Percentiles rank a stretch among this genome's conserved stretches.
Evolutionary conservation across 1,140 invertebrate species (phyloP).

Genomic region (Papilio machaon): DNA sequence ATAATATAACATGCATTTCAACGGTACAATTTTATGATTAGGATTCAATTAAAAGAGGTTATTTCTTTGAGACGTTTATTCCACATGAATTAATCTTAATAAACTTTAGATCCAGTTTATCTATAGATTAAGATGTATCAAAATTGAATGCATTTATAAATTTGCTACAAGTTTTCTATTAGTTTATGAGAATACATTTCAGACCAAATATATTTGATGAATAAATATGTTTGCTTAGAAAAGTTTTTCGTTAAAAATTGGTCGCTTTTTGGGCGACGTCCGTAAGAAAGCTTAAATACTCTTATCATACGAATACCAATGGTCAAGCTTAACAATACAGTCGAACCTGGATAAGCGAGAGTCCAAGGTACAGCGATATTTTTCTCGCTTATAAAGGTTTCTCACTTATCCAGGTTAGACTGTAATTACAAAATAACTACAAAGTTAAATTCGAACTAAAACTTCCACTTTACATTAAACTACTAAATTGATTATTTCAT

Average conservation of each 20-base stretch:
- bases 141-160: slow-evolving; percentile 33
- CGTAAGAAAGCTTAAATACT: background rate
- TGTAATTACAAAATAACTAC: slow-evolving; percentile 15
- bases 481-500: slow-evolving; percentile 15
- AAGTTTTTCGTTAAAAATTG: background rate
- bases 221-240: background rate
- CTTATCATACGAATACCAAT: slow-evolving; percentile 2
- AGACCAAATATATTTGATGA: slow-evolving; percentile 11
- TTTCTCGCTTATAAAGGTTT: no score
- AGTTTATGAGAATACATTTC: slow-evolving; percentile 15
- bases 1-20: no score
- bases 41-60: slow-evolving; percentile 38
- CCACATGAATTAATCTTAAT: slow-evolving; percentile 66
- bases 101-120: slow-evolving; percentile 48
- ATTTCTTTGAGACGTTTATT: slow-evolving; percentile 71
- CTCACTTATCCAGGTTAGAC: no score
- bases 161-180: slow-evolving; percentile 14
- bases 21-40: background rate
- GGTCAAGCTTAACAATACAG: slow-evolving; percentile 14
- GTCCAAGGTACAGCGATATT: no score
- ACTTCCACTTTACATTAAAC: slow-evolving; percentile 21
- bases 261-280: background rate
- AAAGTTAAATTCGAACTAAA: slow-evolving; percentile 19
- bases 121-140: slow-evolving; percentile 18
- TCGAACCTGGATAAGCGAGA: no score